phyloP scores from a whole-genome alignment of 2,113 vertebrate genomes.

The Malurus cyaneus region DNA sequence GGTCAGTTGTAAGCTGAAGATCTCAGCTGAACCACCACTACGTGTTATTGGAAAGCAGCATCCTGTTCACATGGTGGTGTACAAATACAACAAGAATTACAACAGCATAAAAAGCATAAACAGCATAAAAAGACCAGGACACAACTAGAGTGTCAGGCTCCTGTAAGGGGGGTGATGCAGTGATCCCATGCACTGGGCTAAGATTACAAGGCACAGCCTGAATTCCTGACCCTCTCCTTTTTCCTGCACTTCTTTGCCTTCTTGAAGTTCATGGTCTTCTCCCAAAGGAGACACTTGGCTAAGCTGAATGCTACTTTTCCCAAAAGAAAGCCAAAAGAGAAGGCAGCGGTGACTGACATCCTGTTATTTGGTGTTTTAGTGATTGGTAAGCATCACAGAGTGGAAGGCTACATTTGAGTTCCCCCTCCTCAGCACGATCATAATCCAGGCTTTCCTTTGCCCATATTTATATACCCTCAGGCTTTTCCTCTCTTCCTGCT shows the following conservation, averaged over 20 bases:
- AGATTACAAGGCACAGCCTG: not conserved
- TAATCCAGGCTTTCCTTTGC: not conserved
- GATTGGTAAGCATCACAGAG: not conserved
- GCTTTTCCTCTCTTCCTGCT: conserved; percentile 5
- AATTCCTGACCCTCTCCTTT: not conserved
- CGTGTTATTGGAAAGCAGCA: not conserved
- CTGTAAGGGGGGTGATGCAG: not conserved
- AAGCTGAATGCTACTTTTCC: not conserved
- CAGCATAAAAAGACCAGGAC: not conserved
- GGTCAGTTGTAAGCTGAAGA: not conserved
- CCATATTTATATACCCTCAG: not conserved
- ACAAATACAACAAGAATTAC: not conserved
- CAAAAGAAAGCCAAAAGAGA: not conserved
- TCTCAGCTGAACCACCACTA: not conserved
- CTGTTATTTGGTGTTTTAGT: accelerated
- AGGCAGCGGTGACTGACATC: not conserved
- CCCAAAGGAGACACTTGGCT: not conserved
- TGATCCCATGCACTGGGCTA: not conserved
- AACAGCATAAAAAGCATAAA: too few relatives aligned
- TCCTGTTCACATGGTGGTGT: accelerated
- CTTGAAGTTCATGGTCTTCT: not conserved
- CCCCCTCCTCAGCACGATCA: not conserved
- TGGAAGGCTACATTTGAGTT: not conserved
- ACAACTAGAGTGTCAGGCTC: not conserved
- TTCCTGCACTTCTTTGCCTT: not conserved